Evolutionary conservation across 2,113 vertebrate species (phyloP), one percentile per base, ranked within the genome.

Genomic region (Fukomys damarensis): DNA sequence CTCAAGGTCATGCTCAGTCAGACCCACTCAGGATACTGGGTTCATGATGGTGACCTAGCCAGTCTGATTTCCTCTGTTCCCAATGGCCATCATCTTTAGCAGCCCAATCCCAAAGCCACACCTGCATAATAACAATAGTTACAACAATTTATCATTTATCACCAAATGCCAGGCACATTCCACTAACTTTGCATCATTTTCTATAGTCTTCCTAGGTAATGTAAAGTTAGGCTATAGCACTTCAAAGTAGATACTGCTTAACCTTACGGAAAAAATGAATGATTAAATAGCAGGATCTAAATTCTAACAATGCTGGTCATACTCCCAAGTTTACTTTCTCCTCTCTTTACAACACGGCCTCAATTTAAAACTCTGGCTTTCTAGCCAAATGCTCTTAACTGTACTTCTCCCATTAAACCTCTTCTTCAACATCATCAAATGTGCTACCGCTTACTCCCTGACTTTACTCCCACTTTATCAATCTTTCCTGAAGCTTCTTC

Each of bases 381-480:
- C 68, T 63, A 11, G 19, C 10, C 0, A 46, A 49, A 80, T 28
- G 30, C 19, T 66, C 83, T n/a, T 70, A 17, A 43, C 24, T 54
- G 46, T 38, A 32, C 41, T 28, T 88, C 63, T 79, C 35, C 68
- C 85, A 65, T 3, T 46, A 77, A 76, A 77, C 2, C 38, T 74
- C n/a, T 83, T 82, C 74, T 38, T 65, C 54, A 5, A 14, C 30
- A n/a, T 91, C 82, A 89, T 91, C 86, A 89, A 76, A 72, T 13
- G 8, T 30, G 58, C n/a, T 16, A 38, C 30, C 13, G 41, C 13
- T 91, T 54, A 58, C 14, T 46, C 17, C 22, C n/a, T 79, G 32
- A 61, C 61, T 96, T 93, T 66, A n/a, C 11, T 85, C 43, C 61
- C 26, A 82, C 5, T 49, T 66, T 65, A 93, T 93, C 82, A 86